Evolutionary conservation across 2,888 invertebrate genomes (phyloP).

Genomic region (Lasioglossum oenotherae): DNA sequence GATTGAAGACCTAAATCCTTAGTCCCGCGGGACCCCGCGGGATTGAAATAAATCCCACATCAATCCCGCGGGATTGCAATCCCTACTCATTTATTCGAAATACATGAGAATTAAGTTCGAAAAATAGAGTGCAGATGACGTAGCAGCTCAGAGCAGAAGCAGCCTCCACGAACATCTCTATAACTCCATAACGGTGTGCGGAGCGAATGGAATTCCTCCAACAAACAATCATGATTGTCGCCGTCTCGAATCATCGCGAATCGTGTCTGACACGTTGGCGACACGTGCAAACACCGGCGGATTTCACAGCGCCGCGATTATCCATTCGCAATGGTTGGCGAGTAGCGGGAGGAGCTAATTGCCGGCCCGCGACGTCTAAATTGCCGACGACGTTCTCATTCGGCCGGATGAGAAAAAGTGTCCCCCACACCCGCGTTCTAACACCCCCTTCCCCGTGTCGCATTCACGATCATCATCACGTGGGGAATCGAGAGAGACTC

Average conservation of each 20-base stretch:
- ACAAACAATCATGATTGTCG: neutral
- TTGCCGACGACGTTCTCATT: constrained; percentile 35
- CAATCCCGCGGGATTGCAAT: too few relatives aligned
- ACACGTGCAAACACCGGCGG: neutral
- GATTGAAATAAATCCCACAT: too few relatives aligned
- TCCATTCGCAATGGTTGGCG: constrained; percentile 25
- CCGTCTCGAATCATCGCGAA: neutral
- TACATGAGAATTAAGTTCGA: too few relatives aligned
- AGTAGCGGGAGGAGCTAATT: constrained; percentile 28
- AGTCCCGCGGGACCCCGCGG: too few relatives aligned
- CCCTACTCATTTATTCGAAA: too few relatives aligned
- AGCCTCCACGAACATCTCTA: neutral
- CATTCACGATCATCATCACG: neutral
- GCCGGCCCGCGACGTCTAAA: constrained; percentile 17
- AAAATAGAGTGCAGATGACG: neutral
- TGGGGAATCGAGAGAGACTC: neutral
- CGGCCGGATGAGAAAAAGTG: constrained; percentile 15
- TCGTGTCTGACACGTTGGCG: neutral
- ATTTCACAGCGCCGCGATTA: constrained; percentile 19
- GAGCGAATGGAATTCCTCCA: neutral
- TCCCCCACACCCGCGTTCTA: neutral
- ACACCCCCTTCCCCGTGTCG: neutral
- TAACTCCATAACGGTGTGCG: neutral
- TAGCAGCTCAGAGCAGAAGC: neutral
- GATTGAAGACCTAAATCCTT: too few relatives aligned